Evolutionary conservation across 2,797 vertebrate species (phyloP).

Genomic region (Coregonus sp.): DNA sequence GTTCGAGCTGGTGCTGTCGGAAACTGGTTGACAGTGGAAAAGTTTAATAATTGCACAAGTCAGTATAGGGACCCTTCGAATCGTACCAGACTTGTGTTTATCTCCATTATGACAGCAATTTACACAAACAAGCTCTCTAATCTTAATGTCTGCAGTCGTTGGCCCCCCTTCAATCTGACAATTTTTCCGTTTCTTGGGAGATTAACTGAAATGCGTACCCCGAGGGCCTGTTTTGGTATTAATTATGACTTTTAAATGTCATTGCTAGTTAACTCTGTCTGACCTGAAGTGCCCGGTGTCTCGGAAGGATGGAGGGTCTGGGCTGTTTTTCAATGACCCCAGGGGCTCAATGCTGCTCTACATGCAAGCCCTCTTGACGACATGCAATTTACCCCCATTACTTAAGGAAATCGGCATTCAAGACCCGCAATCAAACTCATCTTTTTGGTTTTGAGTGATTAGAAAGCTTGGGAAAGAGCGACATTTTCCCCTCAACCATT

Average conservation of each 20-base stretch:
- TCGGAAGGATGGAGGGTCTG: conserved; percentile 23
- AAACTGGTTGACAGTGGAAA: background rate
- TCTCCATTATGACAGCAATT: conserved; percentile 23
- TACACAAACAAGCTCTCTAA: conserved; percentile 24
- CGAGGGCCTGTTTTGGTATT: conserved; percentile 53
- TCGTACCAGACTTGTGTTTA: conserved; percentile 32
- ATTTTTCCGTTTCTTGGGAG: conserved; percentile 44
- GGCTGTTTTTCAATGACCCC: conserved; percentile 22
- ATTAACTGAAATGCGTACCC: conserved; percentile 49
- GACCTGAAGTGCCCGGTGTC: conserved; percentile 24
- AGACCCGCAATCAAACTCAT: conserved; percentile 36
- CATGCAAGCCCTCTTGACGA: conserved; percentile 23
- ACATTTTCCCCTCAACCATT: conserved; percentile 64
- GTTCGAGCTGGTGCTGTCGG: background rate
- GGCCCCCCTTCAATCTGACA: conserved; percentile 35
- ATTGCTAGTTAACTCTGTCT: conserved; percentile 48
- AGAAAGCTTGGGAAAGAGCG: conserved; percentile 57
- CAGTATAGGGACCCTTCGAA: background rate
- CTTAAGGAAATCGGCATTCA: conserved; percentile 18
- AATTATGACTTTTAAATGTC: conserved; percentile 78
- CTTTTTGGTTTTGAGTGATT: conserved; percentile 30
- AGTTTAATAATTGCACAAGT: background rate
- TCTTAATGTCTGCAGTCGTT: conserved; percentile 33
- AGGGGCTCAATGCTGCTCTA: conserved; percentile 18
- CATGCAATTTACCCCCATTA: conserved; percentile 12